Evolutionary conservation across 2,888 invertebrate genomes (phyloP), one percentile per base, ranked within the genome.

Genomic region (Drosophila cyrtoloma): DNA sequence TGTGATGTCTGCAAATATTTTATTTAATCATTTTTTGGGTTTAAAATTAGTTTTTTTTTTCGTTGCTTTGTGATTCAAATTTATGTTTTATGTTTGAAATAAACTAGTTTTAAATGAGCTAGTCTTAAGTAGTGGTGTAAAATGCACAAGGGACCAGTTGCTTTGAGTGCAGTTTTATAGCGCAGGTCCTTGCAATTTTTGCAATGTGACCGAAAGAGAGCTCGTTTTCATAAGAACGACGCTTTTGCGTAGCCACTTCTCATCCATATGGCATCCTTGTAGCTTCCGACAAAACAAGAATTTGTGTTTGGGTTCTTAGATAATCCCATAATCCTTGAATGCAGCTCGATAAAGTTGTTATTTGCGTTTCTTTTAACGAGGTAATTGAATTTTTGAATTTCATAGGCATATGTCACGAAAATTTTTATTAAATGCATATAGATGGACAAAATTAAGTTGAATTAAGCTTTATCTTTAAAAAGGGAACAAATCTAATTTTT

Each of bases 1-100:
- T 60, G 88, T 86, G 71, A 71, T 67, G n/a, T 56, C 51, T 35
- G 28, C 22, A n/a, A 30, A 16, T 50, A 42, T 56, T 59, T 57
- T 39, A 50, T 51, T 26, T 39, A 42, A 5, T 64, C 0, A 47
- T 37, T 53, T 67, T 71, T 56, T 32, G 14, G 12, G 28, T 66
- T 71, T 44, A 12, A 14, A 16, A 26, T 51, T 64, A 4, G 26
- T 26, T 57, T 51, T 28, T 16, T 52, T 50, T 35, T 52, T 47
- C 6, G 44, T 62, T 56, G 14, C 6, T 67, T 65, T 67, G 9
- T 52, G 16, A 64, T 44, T 66, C 12, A 71, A 81, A 68, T 74
- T 66, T 72, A 19, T 53, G 57, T 68, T 63, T 37, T 19, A 26
- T 35, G 10, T 47, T 60, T 5, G 7, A 47, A 35, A 35, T 56